These are phyloP conservation scores for Rachycentron canadum DNA, from an alignment of 2,797 vertebrate species.

Conservation along the genomic window DNA sequence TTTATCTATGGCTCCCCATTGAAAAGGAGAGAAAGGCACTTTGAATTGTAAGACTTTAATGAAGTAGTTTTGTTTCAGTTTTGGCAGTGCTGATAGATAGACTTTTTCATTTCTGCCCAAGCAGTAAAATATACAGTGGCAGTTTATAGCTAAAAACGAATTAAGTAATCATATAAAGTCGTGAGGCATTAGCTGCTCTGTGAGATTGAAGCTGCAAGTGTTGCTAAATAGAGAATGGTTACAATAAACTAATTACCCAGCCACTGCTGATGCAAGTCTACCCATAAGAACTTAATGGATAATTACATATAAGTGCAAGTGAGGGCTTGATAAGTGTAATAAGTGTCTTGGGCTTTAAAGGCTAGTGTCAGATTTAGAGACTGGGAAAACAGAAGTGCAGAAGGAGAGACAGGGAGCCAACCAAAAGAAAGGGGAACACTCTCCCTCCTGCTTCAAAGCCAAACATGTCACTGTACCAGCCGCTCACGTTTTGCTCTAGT, in stretches of 20 bases:
- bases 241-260: constrained; percentile 63
- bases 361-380: constrained; percentile 42
- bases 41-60: constrained; percentile 30
- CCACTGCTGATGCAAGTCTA: constrained; percentile 44
- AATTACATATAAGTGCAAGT: constrained; percentile 60
- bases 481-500: constrained; percentile 69
- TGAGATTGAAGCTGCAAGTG: constrained; percentile 35
- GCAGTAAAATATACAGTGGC: constrained; percentile 13
- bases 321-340: constrained; percentile 60
- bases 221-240: constrained; percentile 52
- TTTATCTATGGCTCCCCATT: constrained; percentile 48
- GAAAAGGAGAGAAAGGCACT: constrained; percentile 33
- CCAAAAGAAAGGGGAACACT: constrained; percentile 44
- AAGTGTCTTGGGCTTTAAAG: constrained; percentile 57
- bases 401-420: constrained; percentile 10
- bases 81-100: constrained; percentile 46
- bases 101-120: constrained; percentile 24
- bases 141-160: constrained; percentile 32
- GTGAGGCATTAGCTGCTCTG: constrained; percentile 26
- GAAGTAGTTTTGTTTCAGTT: constrained; percentile 42
- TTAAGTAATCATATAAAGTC: constrained; percentile 23
- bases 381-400: constrained; percentile 17
- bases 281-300: constrained; percentile 53
- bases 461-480: constrained; percentile 68
- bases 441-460: constrained; percentile 46